phyloP scores from a whole-genome alignment of 2,113 vertebrate genomes.

The Carlito syrichta region DNA sequence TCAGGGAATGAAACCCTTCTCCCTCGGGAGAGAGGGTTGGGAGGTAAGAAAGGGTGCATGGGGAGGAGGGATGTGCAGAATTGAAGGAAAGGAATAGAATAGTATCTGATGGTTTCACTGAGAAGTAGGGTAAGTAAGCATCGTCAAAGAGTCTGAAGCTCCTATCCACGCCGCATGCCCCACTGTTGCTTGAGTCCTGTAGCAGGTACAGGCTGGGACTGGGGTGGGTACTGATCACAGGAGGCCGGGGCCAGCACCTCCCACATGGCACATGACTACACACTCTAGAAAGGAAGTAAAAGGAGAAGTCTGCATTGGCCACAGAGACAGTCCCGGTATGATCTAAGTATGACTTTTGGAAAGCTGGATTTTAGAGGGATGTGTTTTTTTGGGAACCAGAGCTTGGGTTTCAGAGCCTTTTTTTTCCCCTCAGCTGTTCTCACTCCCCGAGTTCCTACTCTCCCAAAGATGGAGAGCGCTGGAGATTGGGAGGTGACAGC shows the following conservation, averaged over 20 bases:
- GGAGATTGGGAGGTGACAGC: slow-evolving; percentile 59
- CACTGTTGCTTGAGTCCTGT: neutral
- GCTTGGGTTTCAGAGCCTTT: neutral
- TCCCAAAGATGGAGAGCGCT: slow-evolving; percentile 52
- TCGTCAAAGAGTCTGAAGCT: neutral
- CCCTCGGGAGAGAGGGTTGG: neutral
- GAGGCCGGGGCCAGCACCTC: neutral
- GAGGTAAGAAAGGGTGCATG: neutral
- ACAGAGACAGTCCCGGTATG: neutral
- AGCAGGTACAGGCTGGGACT: neutral
- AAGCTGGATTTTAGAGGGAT: neutral
- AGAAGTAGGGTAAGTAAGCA: neutral
- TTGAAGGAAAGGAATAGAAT: neutral
- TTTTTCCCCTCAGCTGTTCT: slow-evolving; percentile 54
- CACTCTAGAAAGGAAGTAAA: neutral
- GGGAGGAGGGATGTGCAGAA: neutral
- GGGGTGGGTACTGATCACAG: neutral
- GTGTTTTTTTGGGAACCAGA: neutral
- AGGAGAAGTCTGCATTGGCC: neutral
- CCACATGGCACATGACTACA: neutral
- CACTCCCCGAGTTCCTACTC: slow-evolving; percentile 2
- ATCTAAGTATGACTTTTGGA: neutral
- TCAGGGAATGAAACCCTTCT: neutral
- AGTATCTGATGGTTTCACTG: neutral
- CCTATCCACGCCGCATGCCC: rapidly evolving